A percentile compares a stretch with the other conserved stretches of the same genome.
phyloP scores from a whole-genome alignment of 30 jellyfish, hydroid and myxozoan genomes.

The Mastigias papua region DNA sequence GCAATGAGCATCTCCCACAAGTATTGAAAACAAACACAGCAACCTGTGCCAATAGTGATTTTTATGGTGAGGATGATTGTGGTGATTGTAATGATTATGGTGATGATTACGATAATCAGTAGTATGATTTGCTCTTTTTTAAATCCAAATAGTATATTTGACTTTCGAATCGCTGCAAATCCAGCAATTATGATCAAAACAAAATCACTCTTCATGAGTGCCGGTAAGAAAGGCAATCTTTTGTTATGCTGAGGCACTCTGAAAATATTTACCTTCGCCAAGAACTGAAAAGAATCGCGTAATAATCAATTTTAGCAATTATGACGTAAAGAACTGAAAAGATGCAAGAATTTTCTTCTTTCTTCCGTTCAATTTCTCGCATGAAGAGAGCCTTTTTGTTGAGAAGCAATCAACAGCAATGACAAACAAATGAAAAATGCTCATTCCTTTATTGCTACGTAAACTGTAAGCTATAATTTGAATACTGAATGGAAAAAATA shows the following conservation, averaged over 20 bases:
- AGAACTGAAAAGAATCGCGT: neutral
- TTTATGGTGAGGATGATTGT: neutral
- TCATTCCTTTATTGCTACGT: no score
- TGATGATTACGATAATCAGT: no score
- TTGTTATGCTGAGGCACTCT: neutral
- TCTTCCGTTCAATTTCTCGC: no score
- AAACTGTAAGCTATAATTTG: no score
- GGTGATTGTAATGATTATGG: neutral
- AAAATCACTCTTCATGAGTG: neutral
- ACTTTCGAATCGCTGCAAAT: neutral
- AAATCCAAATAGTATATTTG: neutral
- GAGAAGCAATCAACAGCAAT: no score
- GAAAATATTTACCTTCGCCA: neutral
- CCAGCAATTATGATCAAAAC: neutral
- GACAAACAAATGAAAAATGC: no score
- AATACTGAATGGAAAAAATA: no score
- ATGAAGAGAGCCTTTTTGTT: no score
- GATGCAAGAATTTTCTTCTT: no score
- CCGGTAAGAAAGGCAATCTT: neutral
- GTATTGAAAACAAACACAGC: no score
- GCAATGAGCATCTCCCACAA: no score
- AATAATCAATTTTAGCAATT: neutral
- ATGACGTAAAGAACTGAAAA: neutral
- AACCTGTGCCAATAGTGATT: neutral
- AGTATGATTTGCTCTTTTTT: no score